Conservation (phyloP, 2,888 invertebrate species). For the Trachelus tabidus region DNA sequence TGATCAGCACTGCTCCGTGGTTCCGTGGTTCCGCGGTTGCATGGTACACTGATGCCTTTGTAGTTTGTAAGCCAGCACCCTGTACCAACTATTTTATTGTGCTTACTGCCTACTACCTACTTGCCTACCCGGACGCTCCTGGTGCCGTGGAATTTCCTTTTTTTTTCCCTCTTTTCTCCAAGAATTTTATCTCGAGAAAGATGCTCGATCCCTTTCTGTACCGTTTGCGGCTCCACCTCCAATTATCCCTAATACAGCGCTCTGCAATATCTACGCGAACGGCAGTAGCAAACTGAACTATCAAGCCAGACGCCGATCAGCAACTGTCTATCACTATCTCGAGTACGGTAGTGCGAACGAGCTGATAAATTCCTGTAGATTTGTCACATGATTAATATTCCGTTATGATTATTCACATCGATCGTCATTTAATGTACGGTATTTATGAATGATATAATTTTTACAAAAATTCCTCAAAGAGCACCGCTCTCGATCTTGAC, state of each 20-base stretch:
- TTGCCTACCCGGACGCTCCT: conserved; percentile 26
- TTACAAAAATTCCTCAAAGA: conserved; percentile 37
- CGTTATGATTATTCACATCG: not conserved
- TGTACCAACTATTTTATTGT: conserved; percentile 34
- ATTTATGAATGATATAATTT: not conserved
- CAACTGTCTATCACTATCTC: not conserved
- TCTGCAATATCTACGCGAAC: not conserved
- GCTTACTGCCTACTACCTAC: conserved; percentile 29
- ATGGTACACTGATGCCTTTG: conserved; percentile 27
- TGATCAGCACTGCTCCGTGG: conserved; percentile 14
- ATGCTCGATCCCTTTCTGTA: conserved; percentile 30
- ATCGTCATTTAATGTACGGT: not conserved
- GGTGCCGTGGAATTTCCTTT: conserved; percentile 9
- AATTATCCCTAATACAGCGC: conserved; percentile 48
- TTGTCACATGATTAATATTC: not conserved
- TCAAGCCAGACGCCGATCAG: not conserved
- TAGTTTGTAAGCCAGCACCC: conserved; percentile 26
- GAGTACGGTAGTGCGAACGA: not conserved
- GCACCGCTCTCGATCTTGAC: conserved; percentile 60
- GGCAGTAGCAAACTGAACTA: not conserved
- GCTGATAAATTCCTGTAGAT: not conserved
- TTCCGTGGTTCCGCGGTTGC: conserved; percentile 22
- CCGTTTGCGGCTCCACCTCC: conserved; percentile 50
- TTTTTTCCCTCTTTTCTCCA: conserved; percentile 4
- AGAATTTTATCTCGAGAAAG: conserved; percentile 41